These are phyloP conservation scores for Holothuria scabra DNA, from an alignment of 53 echinoderm and acorn worm genomes.

Conservation along the genomic window DNA sequence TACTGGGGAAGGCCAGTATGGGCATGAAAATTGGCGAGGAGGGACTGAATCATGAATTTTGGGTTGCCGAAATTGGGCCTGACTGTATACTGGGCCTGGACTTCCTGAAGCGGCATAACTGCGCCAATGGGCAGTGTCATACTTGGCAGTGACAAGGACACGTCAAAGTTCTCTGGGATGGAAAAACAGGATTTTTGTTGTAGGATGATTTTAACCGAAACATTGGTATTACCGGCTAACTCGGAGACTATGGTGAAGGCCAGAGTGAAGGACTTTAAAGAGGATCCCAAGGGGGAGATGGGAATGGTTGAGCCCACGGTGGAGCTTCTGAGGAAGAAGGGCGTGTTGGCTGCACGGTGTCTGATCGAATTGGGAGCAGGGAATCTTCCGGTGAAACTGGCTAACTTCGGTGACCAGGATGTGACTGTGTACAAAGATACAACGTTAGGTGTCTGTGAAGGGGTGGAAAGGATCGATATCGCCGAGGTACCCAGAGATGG, in stretches of 20 bases:
- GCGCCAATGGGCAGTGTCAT: background rate
- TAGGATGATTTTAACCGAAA: too few species aligned
- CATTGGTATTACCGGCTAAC: too few species aligned
- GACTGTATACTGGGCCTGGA: slow-evolving; percentile 28
- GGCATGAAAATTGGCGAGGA: slow-evolving; percentile 8
- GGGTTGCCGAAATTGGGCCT: slow-evolving; percentile 8
- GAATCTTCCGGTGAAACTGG: background rate
- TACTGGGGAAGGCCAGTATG: background rate
- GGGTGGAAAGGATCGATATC: background rate
- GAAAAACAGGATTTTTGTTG: too few species aligned
- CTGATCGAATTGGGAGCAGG: too few species aligned
- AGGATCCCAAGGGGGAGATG: too few species aligned
- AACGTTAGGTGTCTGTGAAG: slow-evolving; percentile 37
- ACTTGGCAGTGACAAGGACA: background rate
- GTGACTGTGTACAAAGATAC: slow-evolving; percentile 12
- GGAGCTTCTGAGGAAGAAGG: too few species aligned
- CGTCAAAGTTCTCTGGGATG: too few species aligned
- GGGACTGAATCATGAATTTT: background rate
- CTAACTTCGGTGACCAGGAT: background rate
- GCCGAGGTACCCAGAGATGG: background rate
- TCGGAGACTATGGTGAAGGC: too few species aligned
- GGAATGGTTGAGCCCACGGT: too few species aligned
- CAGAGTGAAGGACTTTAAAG: too few species aligned
- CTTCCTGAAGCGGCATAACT: slow-evolving; percentile 12
- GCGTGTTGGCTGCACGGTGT: too few species aligned